A percentile compares a stretch with the other conserved stretches of the same genome.
Evolutionary conservation across 53 echinoderm and acorn worm species (phyloP).

Genomic region (Hippasteria phrygiana): DNA sequence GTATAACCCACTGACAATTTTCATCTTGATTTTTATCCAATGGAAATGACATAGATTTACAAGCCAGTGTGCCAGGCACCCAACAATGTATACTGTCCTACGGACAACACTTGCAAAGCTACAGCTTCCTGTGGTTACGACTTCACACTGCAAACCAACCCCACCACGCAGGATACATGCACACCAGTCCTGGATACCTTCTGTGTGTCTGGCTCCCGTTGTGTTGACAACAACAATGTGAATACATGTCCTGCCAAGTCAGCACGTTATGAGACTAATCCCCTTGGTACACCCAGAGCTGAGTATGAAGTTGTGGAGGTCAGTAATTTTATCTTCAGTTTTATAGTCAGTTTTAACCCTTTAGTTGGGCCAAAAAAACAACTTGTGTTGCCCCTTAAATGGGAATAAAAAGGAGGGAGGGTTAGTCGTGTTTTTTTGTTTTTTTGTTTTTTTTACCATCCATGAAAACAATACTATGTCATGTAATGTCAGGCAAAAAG

Average conservation of each 20-base stretch:
- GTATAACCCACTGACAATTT: too few relatives aligned
- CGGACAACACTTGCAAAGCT: slow-evolving; percentile 1
- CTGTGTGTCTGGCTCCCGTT: slow-evolving; percentile 25
- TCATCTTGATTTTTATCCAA: neutral
- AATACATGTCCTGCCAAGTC: neutral
- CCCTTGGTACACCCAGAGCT: neutral
- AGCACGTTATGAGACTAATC: slow-evolving; percentile 24
- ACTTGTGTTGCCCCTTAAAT: too few relatives aligned
- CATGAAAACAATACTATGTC: too few relatives aligned
- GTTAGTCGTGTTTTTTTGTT: too few relatives aligned
- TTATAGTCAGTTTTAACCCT: too few relatives aligned
- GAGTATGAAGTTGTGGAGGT: slow-evolving; percentile 48
- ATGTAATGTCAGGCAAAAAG: too few relatives aligned
- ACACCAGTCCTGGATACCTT: neutral
- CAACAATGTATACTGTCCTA: slow-evolving; percentile 29
- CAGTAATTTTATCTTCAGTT: too few relatives aligned
- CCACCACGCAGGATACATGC: slow-evolving; percentile 5
- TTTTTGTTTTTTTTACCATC: too few relatives aligned
- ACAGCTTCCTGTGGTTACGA: neutral
- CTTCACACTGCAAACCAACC: slow-evolving; percentile 5
- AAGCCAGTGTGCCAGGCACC: slow-evolving; percentile 9
- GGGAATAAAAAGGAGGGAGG: too few relatives aligned
- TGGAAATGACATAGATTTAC: slow-evolving; percentile 36
- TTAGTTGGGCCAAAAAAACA: too few relatives aligned
- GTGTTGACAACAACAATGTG: neutral